Base-by-base conservation (phyloP, 2,888 invertebrate genomes). In the Nipponacmea schrenckii region DNA sequence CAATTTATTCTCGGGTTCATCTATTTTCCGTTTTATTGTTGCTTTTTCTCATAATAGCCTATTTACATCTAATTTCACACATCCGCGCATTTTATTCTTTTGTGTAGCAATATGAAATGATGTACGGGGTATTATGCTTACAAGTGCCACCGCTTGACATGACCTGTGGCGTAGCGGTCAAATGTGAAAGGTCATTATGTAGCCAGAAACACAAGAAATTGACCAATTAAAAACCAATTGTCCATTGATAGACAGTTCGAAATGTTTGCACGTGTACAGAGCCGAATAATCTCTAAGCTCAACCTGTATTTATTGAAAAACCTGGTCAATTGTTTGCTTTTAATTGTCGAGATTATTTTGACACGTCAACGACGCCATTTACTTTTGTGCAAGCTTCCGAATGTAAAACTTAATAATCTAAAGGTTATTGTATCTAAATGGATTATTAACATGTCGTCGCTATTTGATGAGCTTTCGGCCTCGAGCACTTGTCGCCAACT, bases 31-130 rank as follows among this genome's bases (percentile, higher is more conserved):
- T 56, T 24, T 24, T 24, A 24, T 56, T 56, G 20, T 56, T 24
- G 24, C 24, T 56, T 56, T 24, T 56, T 56, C n/a, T 56, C n/a
- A 56, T 56, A 56, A 56, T 56, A 56, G 24, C 24, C 56, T 24
- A 56, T 56, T 56, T 56, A 56, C 24, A 24, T 56, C 56, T 24
- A 56, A 56, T 56, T 56, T 56, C 56, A 56, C 56, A 56, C 56
- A 24, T 56, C 20, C 56, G 20, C 24, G 56, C 2, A 24, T 15
- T 24, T 20, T 24, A 56, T 56, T 56, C 56, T 56, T n/a, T 56
- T 56, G 24, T 24, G 56, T 12, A 24, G 20, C 56, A 24, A 56
- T 56, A 20, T 24, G 20, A 56, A 56, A 56, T 24, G 24, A 20
- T 24, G 56, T 24, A 24, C 20, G 5, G 24, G 56, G 14, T 56